Evolutionary conservation across 1,140 invertebrate genomes (phyloP).

Genomic region (Brachionus koreanus): DNA sequence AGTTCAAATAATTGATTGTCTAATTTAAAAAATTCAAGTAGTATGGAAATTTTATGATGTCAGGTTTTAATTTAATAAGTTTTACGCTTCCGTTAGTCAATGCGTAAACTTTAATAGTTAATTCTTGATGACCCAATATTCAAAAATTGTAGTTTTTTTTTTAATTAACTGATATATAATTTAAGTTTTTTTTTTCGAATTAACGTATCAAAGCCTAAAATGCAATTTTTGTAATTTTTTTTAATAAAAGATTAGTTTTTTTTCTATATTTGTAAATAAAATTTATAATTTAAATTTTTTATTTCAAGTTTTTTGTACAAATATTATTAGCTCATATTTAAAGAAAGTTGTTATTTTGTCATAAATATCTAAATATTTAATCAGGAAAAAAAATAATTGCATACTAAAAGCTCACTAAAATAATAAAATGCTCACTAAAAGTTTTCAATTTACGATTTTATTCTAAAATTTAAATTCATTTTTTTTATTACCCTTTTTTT

Average conservation of each 20-base stretch:
- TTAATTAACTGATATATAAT: not conserved
- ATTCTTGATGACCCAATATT: not conserved
- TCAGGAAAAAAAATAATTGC: not conserved
- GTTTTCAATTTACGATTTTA: no score
- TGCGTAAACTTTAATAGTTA: not conserved
- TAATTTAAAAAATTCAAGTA: not conserved
- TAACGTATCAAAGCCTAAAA: not conserved
- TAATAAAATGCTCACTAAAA: not conserved
- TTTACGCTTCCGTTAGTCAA: not conserved
- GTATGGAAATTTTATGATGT: not conserved
- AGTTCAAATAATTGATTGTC: not conserved
- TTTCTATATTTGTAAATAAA: constrained; percentile 2
- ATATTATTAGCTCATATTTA: not conserved
- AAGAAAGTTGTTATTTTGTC: not conserved
- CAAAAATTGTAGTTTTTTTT: not conserved
- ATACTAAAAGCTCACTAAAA: no score
- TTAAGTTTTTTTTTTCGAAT: not conserved
- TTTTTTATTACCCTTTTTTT: no score
- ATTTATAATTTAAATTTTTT: not conserved
- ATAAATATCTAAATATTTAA: not conserved
- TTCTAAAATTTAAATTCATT: no score
- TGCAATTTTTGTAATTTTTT: not conserved
- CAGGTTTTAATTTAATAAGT: not conserved
- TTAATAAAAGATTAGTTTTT: not conserved
- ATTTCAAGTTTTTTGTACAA: no score